Evolutionary conservation across 2,888 invertebrate genomes (phyloP).

Genomic region (Phyto melanocephala): DNA sequence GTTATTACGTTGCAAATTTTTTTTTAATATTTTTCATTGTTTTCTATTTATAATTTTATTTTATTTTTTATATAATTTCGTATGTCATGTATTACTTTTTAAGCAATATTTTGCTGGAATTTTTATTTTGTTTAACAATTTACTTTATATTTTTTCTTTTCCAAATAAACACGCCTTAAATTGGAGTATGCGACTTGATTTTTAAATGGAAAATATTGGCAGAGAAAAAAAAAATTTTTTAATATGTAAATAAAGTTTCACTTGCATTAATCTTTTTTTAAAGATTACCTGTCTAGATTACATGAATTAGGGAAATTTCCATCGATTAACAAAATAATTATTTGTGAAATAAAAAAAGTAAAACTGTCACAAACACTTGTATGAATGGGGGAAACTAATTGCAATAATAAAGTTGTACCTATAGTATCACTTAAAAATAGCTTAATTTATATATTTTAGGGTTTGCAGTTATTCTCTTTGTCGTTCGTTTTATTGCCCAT

Average conservation of each 20-base stretch:
- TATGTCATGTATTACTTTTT: not conserved
- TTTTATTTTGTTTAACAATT: conserved; percentile 13
- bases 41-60: not conserved
- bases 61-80: conserved; percentile 10
- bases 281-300: not conserved
- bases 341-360: too few relatives aligned
- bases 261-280: not conserved
- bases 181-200: conserved; percentile 25
- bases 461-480: too few relatives aligned
- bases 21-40: not conserved
- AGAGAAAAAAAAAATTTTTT: too few relatives aligned
- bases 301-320: not conserved
- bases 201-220: conserved; percentile 30
- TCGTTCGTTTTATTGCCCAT: too few relatives aligned
- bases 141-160: conserved; percentile 6
- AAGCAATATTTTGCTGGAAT: conserved; percentile 19
- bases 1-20: not conserved
- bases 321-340: too few relatives aligned
- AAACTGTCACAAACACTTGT: not conserved
- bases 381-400: not conserved
- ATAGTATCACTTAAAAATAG: too few relatives aligned
- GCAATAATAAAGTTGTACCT: too few relatives aligned
- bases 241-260: too few relatives aligned
- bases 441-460: too few relatives aligned
- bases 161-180: conserved; percentile 25